These are phyloP conservation scores for Dexiosoma caninum DNA, from an alignment of 2,888 invertebrate genomes.

Conservation along the genomic window DNA sequence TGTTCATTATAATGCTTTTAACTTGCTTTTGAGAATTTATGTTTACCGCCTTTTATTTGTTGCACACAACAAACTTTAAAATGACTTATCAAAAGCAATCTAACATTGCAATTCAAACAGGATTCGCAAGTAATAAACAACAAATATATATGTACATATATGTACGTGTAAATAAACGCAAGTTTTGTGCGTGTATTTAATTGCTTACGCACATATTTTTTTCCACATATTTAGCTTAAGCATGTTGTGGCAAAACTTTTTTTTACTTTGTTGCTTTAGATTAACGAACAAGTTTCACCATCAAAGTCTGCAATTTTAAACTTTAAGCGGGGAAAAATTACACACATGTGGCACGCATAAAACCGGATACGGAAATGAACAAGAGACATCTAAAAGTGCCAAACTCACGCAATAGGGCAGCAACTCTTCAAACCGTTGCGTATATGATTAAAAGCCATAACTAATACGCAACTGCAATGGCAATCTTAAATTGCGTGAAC, in stretches of 20 bases:
- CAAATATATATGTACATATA: too few species aligned
- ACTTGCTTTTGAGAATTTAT: too few species aligned
- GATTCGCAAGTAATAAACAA: background rate
- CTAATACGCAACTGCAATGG: background rate
- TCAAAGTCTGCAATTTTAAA: slow-evolving; percentile 12
- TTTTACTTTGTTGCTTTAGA: slow-evolving; percentile 34
- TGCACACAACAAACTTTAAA: too few species aligned
- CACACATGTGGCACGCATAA: slow-evolving; percentile 51
- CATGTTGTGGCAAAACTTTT: slow-evolving; percentile 39
- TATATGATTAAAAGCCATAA: background rate
- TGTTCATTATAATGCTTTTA: too few species aligned
- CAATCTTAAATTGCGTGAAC: slow-evolving; percentile 16
- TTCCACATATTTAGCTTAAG: slow-evolving; percentile 46
- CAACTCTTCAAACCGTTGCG: background rate
- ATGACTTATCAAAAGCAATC: background rate
- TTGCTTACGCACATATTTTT: slow-evolving; percentile 54
- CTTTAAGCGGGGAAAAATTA: slow-evolving; percentile 46
- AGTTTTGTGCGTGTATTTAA: slow-evolving; percentile 27
- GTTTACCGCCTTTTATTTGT: too few species aligned
- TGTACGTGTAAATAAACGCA: too few species aligned
- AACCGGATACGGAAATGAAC: slow-evolving; percentile 45
- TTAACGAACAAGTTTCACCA: background rate
- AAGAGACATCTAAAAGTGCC: slow-evolving; percentile 30
- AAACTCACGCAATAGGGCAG: background rate
- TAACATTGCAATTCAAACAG: background rate